phyloP scores from a whole-genome alignment of 1,140 invertebrate species.

The Zaprionus nigranus region DNA sequence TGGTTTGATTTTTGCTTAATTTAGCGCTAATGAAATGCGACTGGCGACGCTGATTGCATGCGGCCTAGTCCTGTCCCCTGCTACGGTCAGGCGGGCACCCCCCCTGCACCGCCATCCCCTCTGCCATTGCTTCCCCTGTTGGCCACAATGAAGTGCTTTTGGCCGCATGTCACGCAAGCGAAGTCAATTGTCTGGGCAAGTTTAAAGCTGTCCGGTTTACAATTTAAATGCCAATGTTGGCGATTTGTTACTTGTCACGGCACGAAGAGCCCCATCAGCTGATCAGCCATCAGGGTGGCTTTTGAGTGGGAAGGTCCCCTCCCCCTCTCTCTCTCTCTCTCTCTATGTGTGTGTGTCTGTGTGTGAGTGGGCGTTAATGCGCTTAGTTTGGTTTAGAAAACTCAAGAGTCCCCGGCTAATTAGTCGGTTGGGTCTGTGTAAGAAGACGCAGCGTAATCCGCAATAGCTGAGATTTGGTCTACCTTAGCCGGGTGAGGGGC shows the following conservation, averaged over 20 bases:
- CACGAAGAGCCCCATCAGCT: constrained; percentile 9
- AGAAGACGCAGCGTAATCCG: constrained; percentile 57
- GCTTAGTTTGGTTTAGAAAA: constrained; percentile 57
- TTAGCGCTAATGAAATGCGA: constrained; percentile 75
- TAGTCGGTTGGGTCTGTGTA: constrained; percentile 41
- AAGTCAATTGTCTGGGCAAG: constrained; percentile 74
- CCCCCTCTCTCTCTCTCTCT: neutral
- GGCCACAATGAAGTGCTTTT: constrained; percentile 51
- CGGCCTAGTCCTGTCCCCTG: constrained; percentile 48
- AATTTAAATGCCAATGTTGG: constrained; percentile 77
- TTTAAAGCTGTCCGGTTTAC: constrained; percentile 68
- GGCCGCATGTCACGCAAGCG: constrained; percentile 66
- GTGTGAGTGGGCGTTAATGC: constrained; percentile 57
- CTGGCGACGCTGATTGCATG: constrained; percentile 69
- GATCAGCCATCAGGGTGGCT: neutral
- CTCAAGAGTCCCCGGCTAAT: constrained; percentile 53
- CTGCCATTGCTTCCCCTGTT: neutral
- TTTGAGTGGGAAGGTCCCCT: too few relatives aligned
- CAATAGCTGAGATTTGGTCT: constrained; percentile 71
- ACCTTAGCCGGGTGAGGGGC: constrained; percentile 14
- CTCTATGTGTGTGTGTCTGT: neutral
- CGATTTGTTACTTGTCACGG: constrained; percentile 74
- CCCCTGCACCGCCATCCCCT: neutral
- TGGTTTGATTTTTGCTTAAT: constrained; percentile 70
- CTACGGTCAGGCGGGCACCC: neutral